Conservation (phyloP, 1,140 invertebrate genomes). For the Periplaneta americana region DNA sequence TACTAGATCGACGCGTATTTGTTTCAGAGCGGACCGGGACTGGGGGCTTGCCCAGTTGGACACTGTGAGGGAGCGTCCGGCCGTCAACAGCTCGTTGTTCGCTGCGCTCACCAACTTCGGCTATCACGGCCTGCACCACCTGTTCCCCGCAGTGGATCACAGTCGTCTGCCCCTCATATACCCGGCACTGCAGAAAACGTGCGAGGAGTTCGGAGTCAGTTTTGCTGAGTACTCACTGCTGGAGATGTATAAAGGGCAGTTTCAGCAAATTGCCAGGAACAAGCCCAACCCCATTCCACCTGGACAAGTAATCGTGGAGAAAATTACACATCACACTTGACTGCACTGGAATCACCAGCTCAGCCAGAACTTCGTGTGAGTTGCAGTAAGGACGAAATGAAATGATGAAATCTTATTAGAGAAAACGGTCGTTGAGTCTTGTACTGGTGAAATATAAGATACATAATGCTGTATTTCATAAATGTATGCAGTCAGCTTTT, state of each 20-base stretch:
- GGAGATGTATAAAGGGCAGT: slow-evolving; percentile 60
- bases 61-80: slow-evolving; percentile 62
- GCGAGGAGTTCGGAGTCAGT: slow-evolving; percentile 59
- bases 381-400: too few species aligned
- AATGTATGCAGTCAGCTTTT: too few species aligned
- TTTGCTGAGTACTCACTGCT: slow-evolving; percentile 47
- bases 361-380: too few species aligned
- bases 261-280: slow-evolving; percentile 54
- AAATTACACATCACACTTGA: not conserved
- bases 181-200: slow-evolving; percentile 57
- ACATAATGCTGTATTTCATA: too few species aligned
- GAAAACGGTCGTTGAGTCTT: too few species aligned
- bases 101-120: slow-evolving; percentile 67
- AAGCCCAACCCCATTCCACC: slow-evolving; percentile 35
- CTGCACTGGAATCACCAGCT: too few species aligned
- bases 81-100: slow-evolving; percentile 60
- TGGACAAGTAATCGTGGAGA: not conserved
- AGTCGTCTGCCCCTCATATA: slow-evolving; percentile 51
- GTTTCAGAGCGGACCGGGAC: slow-evolving; percentile 50
- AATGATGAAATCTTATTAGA: too few species aligned
- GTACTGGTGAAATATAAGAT: too few species aligned
- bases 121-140: slow-evolving; percentile 71
- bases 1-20: not conserved
- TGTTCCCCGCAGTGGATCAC: slow-evolving; percentile 78
- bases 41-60: slow-evolving; percentile 76